Percentiles rank a stretch among this genome's conserved stretches.
These are phyloP conservation scores for Microcebus griseorufus DNA, from an alignment of 2,113 vertebrate genomes.

Conservation along the genomic window DNA sequence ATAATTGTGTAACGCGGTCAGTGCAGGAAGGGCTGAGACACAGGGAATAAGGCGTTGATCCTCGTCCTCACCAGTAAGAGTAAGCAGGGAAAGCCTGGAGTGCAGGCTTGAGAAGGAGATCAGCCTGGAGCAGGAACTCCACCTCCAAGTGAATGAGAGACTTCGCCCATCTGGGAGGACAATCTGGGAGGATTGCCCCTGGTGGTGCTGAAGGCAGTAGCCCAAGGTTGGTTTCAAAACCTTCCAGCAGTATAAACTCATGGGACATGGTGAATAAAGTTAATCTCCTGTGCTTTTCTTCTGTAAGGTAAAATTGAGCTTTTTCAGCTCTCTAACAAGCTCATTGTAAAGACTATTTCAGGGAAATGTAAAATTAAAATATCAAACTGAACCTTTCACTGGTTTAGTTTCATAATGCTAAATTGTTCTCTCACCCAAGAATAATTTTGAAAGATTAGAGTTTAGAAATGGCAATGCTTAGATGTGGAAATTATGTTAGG, in stretches of 20 bases:
- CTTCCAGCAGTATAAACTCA: accelerated
- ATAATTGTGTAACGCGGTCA: not conserved
- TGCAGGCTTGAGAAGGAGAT: accelerated
- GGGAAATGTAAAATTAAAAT: not conserved
- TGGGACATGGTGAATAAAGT: not conserved
- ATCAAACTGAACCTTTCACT: not conserved
- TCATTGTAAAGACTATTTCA: not conserved
- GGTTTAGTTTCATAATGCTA: not conserved
- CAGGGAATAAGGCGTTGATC: not conserved
- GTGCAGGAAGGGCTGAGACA: not conserved
- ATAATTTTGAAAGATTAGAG: not conserved
- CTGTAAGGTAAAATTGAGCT: not conserved
- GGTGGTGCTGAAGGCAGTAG: no score
- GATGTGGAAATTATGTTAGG: not conserved
- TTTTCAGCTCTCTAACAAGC: not conserved
- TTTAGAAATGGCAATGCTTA: not conserved
- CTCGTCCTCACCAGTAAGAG: not conserved
- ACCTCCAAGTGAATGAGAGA: not conserved
- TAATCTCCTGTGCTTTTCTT: not conserved
- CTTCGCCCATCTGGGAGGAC: not conserved
- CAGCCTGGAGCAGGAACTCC: not conserved
- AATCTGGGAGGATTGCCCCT: not conserved
- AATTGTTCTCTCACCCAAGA: not conserved
- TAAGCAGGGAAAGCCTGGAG: not conserved
- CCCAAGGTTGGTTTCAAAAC: not conserved